A percentile compares a stretch with the other conserved stretches of the same genome.
Conservation (phyloP, 1,140 invertebrate genomes). For the Pteromalus puparum region DNA sequence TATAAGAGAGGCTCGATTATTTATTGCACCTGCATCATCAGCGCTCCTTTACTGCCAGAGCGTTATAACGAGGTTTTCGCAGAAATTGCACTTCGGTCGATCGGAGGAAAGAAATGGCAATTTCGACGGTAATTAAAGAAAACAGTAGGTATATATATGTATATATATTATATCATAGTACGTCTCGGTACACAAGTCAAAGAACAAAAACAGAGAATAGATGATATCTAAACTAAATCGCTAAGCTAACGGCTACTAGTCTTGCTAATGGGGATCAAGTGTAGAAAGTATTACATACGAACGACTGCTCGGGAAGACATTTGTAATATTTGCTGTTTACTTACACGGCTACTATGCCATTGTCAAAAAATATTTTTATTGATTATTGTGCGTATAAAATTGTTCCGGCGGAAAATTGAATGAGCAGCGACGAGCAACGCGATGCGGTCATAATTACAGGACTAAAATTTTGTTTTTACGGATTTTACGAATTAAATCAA, state of each 20-base stretch:
- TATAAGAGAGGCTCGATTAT: constrained; percentile 46
- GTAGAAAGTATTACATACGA: constrained; percentile 22
- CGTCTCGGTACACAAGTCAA: constrained; percentile 6
- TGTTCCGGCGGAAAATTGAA: constrained; percentile 5
- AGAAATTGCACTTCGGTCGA: constrained; percentile 35
- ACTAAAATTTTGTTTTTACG: neutral
- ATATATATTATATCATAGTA: constrained; percentile 24
- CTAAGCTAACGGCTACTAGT: constrained; percentile 17
- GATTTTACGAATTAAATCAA: neutral
- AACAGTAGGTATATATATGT: neutral
- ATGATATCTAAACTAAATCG: constrained; percentile 17
- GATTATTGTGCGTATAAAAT: constrained; percentile 41
- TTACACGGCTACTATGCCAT: neutral
- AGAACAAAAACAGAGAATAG: neutral
- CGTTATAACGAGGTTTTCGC: neutral
- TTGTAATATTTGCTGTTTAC: constrained; percentile 66
- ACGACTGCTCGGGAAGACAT: constrained; percentile 62
- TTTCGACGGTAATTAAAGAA: constrained; percentile 24
- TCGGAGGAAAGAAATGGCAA: constrained; percentile 47
- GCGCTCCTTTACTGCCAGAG: neutral
- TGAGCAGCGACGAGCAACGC: constrained; percentile 22
- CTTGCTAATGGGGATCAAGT: neutral
- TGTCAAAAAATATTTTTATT: constrained; percentile 14
- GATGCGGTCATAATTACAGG: neutral
- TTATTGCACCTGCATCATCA: constrained; percentile 30